Base-by-base conservation (phyloP, 2,797 vertebrate species). In the Pangasius sanitwongsei region DNA sequence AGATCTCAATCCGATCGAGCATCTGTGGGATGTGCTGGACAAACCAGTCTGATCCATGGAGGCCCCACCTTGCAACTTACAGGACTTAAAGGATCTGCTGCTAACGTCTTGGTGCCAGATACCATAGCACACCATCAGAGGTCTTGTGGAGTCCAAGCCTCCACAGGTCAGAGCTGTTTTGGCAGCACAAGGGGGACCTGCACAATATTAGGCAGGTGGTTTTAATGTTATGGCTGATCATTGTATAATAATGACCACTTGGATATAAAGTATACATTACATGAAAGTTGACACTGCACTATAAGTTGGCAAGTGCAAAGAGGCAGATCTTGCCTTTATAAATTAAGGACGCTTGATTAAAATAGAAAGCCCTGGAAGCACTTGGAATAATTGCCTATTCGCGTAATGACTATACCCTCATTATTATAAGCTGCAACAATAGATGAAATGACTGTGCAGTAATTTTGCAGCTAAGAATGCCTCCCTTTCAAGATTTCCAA, bases 311-410 rank as follows among this genome's bases (percentile, higher is more conserved):
- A 31, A 28, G 41, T 31, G 59, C 59, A 65, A 37, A 44, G 53
- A 20, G 44, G 23, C 63, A 85, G 44, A 85, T 69, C 48, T 50
- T 67, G 63, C 44, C 28, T 65, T 53, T 53, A 53, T 25, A 85
- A 85, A 53, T 34, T 13, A 85, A 34, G 28, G 63, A 53, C 6
- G 16, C 28, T 20, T 75, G 80, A 84, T 83, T 89, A 74, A 89
- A 89, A 87, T 81, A 80, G 82, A 85, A 85, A 82, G 50, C 86
- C 70, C 34, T 87, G 63, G 63, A 85, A 87, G 86, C 83, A 81
- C 82, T 87, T 85, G 53, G 77, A 81, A 89, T 90, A 87, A 90
- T 72, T 87, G 86, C 37, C 31, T 63, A 81, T 57, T 85, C 74
- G 41, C 74, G 65, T 90, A 87, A 87, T 87, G 65, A 86, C 89